These are phyloP conservation scores for Ptychodera flava DNA, from an alignment of 35 echinoderm and acorn worm species.

Conservation along the genomic window DNA sequence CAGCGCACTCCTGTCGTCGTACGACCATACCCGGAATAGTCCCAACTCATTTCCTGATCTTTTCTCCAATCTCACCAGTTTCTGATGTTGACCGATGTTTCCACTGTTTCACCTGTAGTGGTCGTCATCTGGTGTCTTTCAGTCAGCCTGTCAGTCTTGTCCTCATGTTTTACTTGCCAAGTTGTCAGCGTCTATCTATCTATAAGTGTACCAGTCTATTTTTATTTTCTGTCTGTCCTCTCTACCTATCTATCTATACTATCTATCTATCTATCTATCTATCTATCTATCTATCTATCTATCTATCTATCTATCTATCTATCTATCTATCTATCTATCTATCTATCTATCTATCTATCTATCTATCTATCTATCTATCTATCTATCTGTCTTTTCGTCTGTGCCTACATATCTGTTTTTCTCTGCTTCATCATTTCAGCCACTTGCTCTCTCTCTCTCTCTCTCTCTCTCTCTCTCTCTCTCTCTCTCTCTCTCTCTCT, in stretches of 20 bases:
- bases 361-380: not conserved
- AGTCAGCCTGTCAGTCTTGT: not conserved
- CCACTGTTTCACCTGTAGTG: too few relatives aligned
- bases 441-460: not conserved
- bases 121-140: too few relatives aligned
- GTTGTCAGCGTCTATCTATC: not conserved
- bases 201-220: not conserved
- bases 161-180: not conserved
- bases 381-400: not conserved
- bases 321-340: not conserved
- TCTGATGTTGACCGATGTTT: too few relatives aligned
- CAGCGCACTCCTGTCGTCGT: too few relatives aligned
- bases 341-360: not conserved
- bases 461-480: not conserved
- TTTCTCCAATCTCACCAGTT: too few relatives aligned
- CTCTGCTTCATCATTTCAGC: not conserved
- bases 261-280: slow-evolving; percentile 8
- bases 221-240: not conserved
- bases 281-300: slow-evolving; percentile 9
- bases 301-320: not conserved
- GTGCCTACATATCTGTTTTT: not conserved
- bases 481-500: not conserved
- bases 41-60: too few relatives aligned
- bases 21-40: too few relatives aligned
- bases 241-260: slow-evolving; percentile 6